A percentile compares a stretch with the other conserved stretches of the same genome.
Conservation (phyloP, 2,888 invertebrate genomes). For the Aethes cnicana region DNA sequence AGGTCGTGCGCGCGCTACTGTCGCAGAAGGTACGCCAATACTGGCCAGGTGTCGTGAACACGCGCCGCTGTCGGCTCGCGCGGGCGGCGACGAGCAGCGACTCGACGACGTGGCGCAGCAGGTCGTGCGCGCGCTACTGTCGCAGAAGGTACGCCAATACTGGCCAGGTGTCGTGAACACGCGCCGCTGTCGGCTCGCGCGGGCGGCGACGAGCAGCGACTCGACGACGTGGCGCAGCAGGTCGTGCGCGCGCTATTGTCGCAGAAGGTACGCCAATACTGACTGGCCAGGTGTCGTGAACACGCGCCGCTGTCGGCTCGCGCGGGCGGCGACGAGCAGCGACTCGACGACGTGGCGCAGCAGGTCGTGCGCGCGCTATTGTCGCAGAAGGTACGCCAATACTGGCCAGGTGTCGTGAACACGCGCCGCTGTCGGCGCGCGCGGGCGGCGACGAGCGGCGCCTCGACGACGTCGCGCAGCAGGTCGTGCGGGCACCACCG, state of each 20-base stretch:
- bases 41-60: neutral
- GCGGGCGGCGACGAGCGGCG: neutral
- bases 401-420: neutral
- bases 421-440: neutral
- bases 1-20: constrained; percentile 90
- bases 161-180: no score
- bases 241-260: neutral
- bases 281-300: no score
- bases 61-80: neutral
- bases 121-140: neutral
- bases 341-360: neutral
- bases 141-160: neutral
- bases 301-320: no score
- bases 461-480: neutral
- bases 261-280: no score
- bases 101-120: neutral
- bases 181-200: neutral
- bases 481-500: neutral
- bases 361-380: neutral
- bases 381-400: neutral
- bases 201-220: no score
- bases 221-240: neutral
- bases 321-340: neutral
- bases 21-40: constrained; percentile 87
- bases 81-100: neutral